phyloP scores from a whole-genome alignment of 2,888 invertebrate genomes.

The Cephus spinipes region DNA sequence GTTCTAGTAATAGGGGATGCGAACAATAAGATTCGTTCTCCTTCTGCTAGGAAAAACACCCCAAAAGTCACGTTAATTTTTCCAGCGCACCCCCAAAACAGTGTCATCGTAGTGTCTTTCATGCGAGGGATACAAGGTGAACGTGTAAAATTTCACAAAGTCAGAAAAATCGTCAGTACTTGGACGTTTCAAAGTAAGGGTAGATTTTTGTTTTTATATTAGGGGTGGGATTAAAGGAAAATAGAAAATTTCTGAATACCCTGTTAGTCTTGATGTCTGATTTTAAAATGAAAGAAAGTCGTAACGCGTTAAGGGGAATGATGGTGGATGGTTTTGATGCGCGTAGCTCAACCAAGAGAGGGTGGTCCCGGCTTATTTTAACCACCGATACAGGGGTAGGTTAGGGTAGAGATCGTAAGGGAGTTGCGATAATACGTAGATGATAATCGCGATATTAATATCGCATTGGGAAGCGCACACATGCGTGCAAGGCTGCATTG shows the following conservation, averaged over 20 bases:
- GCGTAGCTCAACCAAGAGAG: slow-evolving; percentile 1
- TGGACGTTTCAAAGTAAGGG: not conserved
- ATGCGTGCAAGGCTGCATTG: slow-evolving; percentile 65
- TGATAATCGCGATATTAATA: slow-evolving; percentile 67
- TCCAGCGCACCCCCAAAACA: not conserved
- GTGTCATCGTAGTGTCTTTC: not conserved
- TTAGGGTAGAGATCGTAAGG: slow-evolving; percentile 34
- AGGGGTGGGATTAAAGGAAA: not conserved
- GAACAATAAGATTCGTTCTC: slow-evolving; percentile 38
- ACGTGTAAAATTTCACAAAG: not conserved
- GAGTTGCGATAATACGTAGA: slow-evolving; percentile 63
- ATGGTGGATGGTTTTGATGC: slow-evolving; percentile 2
- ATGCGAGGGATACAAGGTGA: not conserved
- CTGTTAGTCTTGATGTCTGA: not conserved
- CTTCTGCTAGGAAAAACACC: not conserved
- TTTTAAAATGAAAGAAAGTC: not conserved
- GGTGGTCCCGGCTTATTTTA: slow-evolving; percentile 32
- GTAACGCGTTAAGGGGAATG: not conserved
- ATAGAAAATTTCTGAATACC: not conserved
- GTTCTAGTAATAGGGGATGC: slow-evolving; percentile 19
- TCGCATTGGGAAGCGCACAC: slow-evolving; percentile 67
- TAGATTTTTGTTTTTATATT: not conserved
- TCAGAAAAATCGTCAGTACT: not conserved
- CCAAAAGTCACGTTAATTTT: not conserved
- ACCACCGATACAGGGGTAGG: slow-evolving; percentile 26